A percentile compares a stretch with the other conserved stretches of the same genome.
Conservation (phyloP, 1,140 invertebrate genomes). For the Temnothorax nylanderi region DNA sequence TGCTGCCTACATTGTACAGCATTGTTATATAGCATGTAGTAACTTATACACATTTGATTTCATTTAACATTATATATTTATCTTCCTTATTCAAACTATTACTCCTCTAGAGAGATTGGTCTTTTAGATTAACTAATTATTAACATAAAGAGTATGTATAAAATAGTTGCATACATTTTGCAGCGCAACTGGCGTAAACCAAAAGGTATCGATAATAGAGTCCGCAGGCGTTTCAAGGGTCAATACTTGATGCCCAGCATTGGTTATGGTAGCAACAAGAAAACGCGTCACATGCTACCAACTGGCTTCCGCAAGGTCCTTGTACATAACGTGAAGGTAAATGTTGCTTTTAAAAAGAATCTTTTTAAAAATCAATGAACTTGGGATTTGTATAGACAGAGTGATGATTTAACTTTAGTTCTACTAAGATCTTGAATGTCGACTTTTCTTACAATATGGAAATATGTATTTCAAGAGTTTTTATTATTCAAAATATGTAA, state of each 20-base stretch:
- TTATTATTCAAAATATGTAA: background rate
- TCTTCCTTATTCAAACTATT: background rate
- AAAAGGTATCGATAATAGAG: constrained; percentile 99
- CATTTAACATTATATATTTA: background rate
- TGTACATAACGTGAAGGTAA: constrained; percentile 94
- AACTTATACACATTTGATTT: background rate
- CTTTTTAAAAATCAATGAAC: constrained; percentile 40
- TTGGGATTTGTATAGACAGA: background rate
- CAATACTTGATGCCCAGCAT: constrained; percentile 99
- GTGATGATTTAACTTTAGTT: background rate
- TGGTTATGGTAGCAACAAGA: constrained; percentile 98
- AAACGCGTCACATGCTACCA: constrained; percentile 97
- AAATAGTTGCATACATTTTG: constrained; percentile 70
- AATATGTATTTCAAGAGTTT: background rate
- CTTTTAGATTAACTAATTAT: background rate
- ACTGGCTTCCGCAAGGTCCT: constrained; percentile 98
- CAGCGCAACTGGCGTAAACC: constrained; percentile 96
- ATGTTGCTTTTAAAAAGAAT: constrained; percentile 25
- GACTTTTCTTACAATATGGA: background rate
- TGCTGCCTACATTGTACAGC: background rate
- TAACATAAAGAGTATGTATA: background rate
- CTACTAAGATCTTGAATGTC: background rate
- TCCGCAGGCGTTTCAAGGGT: constrained; percentile 99
- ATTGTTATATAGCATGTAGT: background rate
- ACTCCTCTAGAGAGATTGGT: background rate